phyloP scores from a whole-genome alignment of 2,797 vertebrate species.

The Gephyroberyx darwinii region DNA sequence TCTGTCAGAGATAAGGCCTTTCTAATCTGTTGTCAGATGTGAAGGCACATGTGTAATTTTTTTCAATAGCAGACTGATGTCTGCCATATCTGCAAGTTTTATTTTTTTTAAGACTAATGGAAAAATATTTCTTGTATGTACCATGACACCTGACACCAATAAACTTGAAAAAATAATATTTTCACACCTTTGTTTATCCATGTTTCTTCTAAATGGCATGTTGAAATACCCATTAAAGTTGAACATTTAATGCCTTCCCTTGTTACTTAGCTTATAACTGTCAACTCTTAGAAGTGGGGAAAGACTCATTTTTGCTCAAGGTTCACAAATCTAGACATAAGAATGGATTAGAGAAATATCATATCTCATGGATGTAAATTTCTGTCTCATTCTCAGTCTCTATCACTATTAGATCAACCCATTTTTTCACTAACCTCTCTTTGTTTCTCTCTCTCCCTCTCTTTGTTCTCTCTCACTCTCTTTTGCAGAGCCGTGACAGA shows the following conservation, averaged over 20 bases:
- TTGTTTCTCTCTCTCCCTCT: slow-evolving; percentile 34
- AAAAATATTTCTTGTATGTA: background rate
- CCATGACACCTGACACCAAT: background rate
- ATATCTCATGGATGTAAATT: slow-evolving; percentile 9
- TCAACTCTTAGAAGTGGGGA: background rate
- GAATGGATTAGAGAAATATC: background rate
- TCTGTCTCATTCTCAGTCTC: background rate
- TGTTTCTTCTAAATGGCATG: background rate
- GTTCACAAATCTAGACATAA: background rate
- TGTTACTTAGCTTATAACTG: background rate
- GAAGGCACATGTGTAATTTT: background rate
- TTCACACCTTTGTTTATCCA: background rate
- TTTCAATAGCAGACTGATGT: background rate
- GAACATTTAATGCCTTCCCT: background rate
- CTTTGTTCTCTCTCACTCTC: slow-evolving; percentile 45
- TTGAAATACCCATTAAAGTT: background rate
- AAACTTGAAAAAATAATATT: too few species aligned
- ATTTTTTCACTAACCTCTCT: slow-evolving; percentile 1
- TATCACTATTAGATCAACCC: background rate
- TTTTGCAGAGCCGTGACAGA: slow-evolving; percentile 90
- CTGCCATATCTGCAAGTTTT: background rate
- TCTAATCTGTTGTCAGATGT: background rate
- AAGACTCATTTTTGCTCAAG: background rate
- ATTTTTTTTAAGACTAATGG: background rate
- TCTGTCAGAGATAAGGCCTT: slow-evolving; percentile 1